phyloP scores from a whole-genome alignment of 1,140 invertebrate species.

The Armadillidium nasatum region DNA sequence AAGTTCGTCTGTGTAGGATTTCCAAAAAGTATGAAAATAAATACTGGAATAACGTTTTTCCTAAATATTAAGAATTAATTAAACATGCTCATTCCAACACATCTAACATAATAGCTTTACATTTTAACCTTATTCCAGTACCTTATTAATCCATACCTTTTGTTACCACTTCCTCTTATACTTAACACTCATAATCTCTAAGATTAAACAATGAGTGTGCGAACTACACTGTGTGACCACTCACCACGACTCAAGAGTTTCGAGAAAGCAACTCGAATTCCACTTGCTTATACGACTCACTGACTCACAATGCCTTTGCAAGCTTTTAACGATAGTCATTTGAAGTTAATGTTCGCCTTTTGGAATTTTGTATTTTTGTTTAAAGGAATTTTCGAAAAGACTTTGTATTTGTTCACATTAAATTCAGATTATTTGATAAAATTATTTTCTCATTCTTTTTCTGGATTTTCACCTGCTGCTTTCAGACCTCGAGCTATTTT shows the following conservation, averaged over 20 bases:
- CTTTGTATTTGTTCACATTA: constrained; percentile 1
- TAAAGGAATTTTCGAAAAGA: background rate
- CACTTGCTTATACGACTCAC: background rate
- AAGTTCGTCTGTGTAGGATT: no score
- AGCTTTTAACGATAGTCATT: background rate
- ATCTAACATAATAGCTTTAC: no score
- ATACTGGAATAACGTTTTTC: no score
- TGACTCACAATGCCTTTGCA: background rate
- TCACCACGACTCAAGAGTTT: background rate
- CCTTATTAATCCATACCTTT: background rate
- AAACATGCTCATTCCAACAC: no score
- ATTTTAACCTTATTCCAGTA: background rate
- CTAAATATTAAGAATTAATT: no score
- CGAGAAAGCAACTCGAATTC: background rate
- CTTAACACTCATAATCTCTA: background rate
- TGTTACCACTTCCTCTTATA: background rate
- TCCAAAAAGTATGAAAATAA: no score
- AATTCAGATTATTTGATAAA: background rate
- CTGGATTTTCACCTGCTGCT: no score
- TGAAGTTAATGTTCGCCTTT: constrained; percentile 12
- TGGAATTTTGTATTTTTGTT: background rate
- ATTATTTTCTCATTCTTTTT: no score
- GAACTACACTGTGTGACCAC: background rate
- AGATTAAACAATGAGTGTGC: background rate
- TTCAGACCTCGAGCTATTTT: no score